Evolutionary conservation across 2,888 invertebrate genomes (phyloP), one percentile per base, ranked within the genome.

Genomic region (Melieria picta): DNA sequence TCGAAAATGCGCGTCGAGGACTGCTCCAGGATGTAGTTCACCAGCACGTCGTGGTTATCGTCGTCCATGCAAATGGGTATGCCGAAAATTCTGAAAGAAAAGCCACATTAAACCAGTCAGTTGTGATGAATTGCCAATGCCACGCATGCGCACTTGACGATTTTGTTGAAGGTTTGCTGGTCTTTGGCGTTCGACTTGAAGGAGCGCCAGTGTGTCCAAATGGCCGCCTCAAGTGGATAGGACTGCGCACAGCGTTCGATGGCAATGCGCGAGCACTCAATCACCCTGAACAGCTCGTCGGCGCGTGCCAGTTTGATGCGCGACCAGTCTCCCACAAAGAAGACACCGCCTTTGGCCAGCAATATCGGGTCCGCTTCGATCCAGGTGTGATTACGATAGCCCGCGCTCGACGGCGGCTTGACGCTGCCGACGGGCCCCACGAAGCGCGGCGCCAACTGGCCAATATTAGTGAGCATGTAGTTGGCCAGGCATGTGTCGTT

Each of bases 171-270:
- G 1, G 76, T 77, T 11, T 79, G 75, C 63, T 81, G 79, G 64
- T 87, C 85, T 69, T 72, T 79, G 7, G 79, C 75, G 69, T 80
- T 79, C 13, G 79, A 80, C 57, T 77, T 77, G 61, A 72, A 78
- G 2, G 81, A 80, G 70, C 81, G 82, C 86, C 85, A 86, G 76
- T 86, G 84, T 0, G 84, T 79, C 88, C 88, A 88, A 48, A 88
- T 78, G 3, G 87, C 81, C 46, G 85, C 77, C 52, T 84, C 79
- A 4, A 88, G 70, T 0, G 82, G 79, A 72, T 80, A 79, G 2
- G 73, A 66, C 74, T 72, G 72, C 30, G 62, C 77, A 48, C 75
- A 73, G n/a, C 78, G 80, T 30, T 85, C 83, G 5, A 86, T 73
- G 4, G 65, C n/a, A 1, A 81, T 69, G 13, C 67, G 74, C 6